phyloP scores from a whole-genome alignment of 2,888 invertebrate species.

The Himalopsyche kuldschensis region DNA sequence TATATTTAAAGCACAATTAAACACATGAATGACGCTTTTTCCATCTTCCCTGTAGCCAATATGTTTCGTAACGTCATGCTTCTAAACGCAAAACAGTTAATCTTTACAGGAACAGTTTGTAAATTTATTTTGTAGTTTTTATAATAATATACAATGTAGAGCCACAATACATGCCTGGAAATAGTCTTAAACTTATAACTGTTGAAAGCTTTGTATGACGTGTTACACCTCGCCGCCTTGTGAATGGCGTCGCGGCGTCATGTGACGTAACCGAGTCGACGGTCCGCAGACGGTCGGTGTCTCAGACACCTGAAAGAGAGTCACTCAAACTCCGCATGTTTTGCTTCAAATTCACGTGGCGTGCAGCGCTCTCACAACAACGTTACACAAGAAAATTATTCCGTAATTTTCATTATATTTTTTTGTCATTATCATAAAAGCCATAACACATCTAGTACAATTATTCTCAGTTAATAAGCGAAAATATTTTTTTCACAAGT shows the following conservation, averaged over 20 bases:
- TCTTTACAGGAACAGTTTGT: too few relatives aligned
- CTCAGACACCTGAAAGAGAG: neutral
- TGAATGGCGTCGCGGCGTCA: neutral
- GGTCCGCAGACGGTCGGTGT: neutral
- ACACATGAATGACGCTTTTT: too few relatives aligned
- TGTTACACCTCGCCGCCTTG: neutral
- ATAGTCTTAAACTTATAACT: neutral
- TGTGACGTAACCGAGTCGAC: neutral
- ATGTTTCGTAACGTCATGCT: too few relatives aligned
- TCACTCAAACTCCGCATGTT: neutral
- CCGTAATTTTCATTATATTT: neutral
- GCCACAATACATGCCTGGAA: neutral
- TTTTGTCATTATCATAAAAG: too few relatives aligned
- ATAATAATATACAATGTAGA: too few relatives aligned
- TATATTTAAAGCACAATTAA: too few relatives aligned
- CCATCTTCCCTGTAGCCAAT: too few relatives aligned
- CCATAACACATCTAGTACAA: too few relatives aligned
- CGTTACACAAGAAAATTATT: neutral
- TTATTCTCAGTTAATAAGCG: too few relatives aligned
- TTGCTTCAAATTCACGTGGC: neutral
- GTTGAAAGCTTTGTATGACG: neutral
- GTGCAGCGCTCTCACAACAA: neutral
- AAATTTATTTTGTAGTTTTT: too few relatives aligned
- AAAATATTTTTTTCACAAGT: too few relatives aligned
- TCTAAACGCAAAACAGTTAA: too few relatives aligned